Base-by-base conservation (phyloP, 2,113 vertebrate genomes). In the Paralichthys olivaceus region DNA sequence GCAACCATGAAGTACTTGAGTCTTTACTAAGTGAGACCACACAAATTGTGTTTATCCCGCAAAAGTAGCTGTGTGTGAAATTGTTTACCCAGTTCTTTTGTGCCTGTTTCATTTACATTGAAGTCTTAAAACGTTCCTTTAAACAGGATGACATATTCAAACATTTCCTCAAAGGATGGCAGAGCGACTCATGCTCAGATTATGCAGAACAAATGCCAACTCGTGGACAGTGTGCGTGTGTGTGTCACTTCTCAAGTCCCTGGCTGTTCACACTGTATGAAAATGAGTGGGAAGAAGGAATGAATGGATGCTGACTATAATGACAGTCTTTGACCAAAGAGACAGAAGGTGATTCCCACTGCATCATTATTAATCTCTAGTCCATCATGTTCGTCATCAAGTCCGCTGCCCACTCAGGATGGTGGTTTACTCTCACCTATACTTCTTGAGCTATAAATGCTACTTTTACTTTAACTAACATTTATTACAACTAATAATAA, bases 291-390 rank as follows among this genome's bases (percentile, higher is more conserved):
- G 83, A 83, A 5, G 4, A 62, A 73, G 32, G 59, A 84, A 81
- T 80, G 76, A 90, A 87, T 70, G 72, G 51, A 66, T 60, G 45
- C 43, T 23, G 66, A 56, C 40, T 37, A 83, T 73, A 90, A 90
- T 61, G 66, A 69, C 66, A 47, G 66, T 63, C 66, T 76, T 82
- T 82, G 77, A 83, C 45, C 57, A 67, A 53, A 32, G 63, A 11
- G 19, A 77, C 69, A 76, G 69, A 82, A 76, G 40, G 69, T 79
- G n/a, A 69, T 70, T 47, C 69, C 7, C 28, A 19, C 40, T 25
- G 64, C 61, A 17, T 25, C 20, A 49, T 53, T 71, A 73, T 69
- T 57, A 71, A 60, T 72, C 28, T 58, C 11, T 26, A 23, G 45
- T n/a, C 45, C 11, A 3, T 62, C 63, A 37, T 43, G 43, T 45